These are phyloP conservation scores for Xyrichtys novacula DNA, from an alignment of 2,797 vertebrate species.

Conservation along the genomic window DNA sequence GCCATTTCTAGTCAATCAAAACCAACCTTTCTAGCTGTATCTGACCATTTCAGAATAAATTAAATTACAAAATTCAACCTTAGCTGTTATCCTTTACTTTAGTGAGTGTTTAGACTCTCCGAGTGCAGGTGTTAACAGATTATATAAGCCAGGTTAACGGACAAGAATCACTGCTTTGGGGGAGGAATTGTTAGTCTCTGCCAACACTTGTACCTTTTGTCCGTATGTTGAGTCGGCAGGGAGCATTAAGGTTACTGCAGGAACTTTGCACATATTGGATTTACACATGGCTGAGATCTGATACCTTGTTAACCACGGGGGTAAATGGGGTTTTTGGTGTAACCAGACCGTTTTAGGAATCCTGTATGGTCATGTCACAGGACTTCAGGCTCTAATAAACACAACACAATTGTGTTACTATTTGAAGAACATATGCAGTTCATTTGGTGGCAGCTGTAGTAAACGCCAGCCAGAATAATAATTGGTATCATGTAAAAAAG, in stretches of 20 bases:
- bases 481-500: no score
- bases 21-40: neutral
- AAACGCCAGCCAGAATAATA: no score
- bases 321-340: neutral
- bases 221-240: neutral
- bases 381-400: neutral
- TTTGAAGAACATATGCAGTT: neutral
- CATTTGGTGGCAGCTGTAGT: no score
- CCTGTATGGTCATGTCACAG: neutral
- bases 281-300: neutral
- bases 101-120: neutral
- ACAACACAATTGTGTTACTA: neutral
- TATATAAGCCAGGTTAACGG: neutral
- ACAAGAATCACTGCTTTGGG: neutral
- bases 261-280: neutral
- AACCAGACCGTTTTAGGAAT: neutral
- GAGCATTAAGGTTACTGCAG: neutral
- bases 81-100: no score
- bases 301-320: neutral
- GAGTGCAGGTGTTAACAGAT: neutral
- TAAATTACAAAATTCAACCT: conserved; percentile 2
- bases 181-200: neutral
- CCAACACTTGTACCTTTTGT: neutral
- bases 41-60: conserved; percentile 12
- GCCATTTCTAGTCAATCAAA: conserved; percentile 11